Percentiles rank a stretch among this genome's conserved stretches.
phyloP scores from a whole-genome alignment of 2,113 vertebrate species.

The Bostrychus sinensis region DNA sequence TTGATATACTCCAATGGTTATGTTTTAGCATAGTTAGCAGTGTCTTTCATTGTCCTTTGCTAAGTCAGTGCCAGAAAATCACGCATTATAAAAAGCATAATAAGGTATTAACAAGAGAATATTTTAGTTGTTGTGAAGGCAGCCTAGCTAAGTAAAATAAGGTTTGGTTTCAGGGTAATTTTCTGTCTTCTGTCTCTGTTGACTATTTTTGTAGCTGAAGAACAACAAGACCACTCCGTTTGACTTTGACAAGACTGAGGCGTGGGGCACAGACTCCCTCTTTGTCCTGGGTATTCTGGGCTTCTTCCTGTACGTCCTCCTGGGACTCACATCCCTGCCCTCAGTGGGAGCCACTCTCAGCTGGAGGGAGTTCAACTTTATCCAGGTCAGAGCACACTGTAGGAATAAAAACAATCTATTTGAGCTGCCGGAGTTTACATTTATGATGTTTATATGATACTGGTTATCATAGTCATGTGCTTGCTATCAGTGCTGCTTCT shows the following conservation, averaged over 20 bases:
- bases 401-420: too few species aligned
- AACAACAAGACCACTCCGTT: slow-evolving; percentile 77
- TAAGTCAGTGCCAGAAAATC: too few species aligned
- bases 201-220: slow-evolving; percentile 69
- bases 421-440: slow-evolving; percentile 27
- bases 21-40: too few species aligned
- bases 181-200: slow-evolving; percentile 7
- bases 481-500: slow-evolving; percentile 30
- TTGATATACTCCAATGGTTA: too few species aligned
- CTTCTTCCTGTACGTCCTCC: slow-evolving; percentile 88
- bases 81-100: too few species aligned
- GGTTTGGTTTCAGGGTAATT: too few species aligned
- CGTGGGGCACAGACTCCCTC: slow-evolving; percentile 86
- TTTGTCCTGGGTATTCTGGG: slow-evolving; percentile 86
- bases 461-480: slow-evolving; percentile 10
- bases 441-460: slow-evolving; percentile 17
- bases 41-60: too few species aligned
- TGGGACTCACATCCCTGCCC: slow-evolving; percentile 92
- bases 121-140: too few species aligned
- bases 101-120: too few species aligned
- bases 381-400: slow-evolving; percentile 59
- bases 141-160: too few species aligned
- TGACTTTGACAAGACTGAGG: slow-evolving; percentile 67
- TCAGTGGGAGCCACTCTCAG: slow-evolving; percentile 91
- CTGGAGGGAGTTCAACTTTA: slow-evolving; percentile 88